These are phyloP conservation scores for Macropis europaea DNA, from an alignment of 2,888 invertebrate species.

Conservation along the genomic window DNA sequence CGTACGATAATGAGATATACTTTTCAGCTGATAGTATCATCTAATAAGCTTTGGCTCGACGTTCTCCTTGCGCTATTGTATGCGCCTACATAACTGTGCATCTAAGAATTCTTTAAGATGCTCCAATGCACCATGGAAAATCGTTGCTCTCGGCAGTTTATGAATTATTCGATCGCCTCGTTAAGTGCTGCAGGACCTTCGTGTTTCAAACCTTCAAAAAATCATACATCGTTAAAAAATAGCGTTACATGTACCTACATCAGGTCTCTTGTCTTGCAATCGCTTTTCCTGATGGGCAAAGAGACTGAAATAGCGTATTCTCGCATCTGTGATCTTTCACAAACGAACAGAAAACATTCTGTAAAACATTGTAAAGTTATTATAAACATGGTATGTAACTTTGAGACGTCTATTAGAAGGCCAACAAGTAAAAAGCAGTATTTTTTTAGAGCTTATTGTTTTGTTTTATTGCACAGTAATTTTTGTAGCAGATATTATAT, in stretches of 20 bases:
- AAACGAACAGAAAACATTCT: no score
- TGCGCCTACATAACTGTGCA: slow-evolving; percentile 42
- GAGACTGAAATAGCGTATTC: no score
- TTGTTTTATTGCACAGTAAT: no score
- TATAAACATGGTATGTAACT: no score
- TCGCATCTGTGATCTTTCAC: no score
- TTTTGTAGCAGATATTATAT: no score
- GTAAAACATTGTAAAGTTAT: no score
- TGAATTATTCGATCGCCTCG: slow-evolving; percentile 28
- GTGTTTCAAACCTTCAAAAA: neutral
- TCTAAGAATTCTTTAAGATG: slow-evolving; percentile 7
- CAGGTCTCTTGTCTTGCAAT: no score
- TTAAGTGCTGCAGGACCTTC: neutral
- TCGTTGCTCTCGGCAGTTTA: slow-evolving; percentile 7
- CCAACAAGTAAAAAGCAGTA: no score
- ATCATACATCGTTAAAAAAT: neutral
- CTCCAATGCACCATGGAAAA: slow-evolving; percentile 9
- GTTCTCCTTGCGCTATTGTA: slow-evolving; percentile 25
- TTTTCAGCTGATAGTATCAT: slow-evolving; percentile 25
- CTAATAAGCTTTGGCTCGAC: slow-evolving; percentile 12
- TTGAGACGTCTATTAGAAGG: no score
- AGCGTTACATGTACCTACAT: neutral
- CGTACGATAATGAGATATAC: slow-evolving; percentile 1
- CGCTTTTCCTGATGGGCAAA: no score
- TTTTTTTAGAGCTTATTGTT: no score